These are phyloP conservation scores for Meloidogyne hapla DNA, from an alignment of 1,140 invertebrate genomes.

Conservation along the genomic window DNA sequence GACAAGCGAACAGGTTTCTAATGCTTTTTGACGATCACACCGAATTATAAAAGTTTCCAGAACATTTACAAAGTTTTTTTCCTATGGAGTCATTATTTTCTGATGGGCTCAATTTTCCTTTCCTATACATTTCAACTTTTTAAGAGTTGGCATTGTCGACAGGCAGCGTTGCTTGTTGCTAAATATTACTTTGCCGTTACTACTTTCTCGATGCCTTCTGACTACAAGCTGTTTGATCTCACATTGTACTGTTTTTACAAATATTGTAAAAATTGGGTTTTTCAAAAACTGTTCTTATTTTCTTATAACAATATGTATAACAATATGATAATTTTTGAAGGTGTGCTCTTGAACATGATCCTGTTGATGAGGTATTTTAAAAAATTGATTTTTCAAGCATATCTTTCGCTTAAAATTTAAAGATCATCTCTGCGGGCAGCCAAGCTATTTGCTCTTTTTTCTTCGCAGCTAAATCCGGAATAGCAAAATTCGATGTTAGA, in stretches of 20 bases:
- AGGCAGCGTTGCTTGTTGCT: constrained; percentile 45
- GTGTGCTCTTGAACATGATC: constrained; percentile 17
- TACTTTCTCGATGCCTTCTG: background rate
- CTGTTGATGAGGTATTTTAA: constrained; percentile 39
- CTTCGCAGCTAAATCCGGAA: background rate
- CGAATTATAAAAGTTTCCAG: too few relatives aligned
- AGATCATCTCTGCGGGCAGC: constrained; percentile 32
- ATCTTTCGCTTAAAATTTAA: background rate
- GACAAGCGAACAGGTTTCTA: constrained; percentile 23
- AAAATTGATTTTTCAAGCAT: background rate
- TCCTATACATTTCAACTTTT: background rate
- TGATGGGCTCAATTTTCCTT: too few relatives aligned
- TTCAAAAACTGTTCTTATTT: too few relatives aligned
- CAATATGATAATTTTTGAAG: too few relatives aligned
- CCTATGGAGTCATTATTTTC: too few relatives aligned
- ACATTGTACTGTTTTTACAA: background rate
- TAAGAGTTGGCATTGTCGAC: constrained; percentile 50
- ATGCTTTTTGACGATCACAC: background rate
- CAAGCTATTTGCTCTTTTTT: constrained; percentile 43
- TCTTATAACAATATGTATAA: too few relatives aligned
- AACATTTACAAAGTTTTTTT: too few relatives aligned
- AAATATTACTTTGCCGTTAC: constrained; percentile 39
- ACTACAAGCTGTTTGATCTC: constrained; percentile 11
- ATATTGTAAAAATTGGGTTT: too few relatives aligned
- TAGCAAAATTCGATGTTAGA: background rate